Percentiles rank a stretch among this genome's conserved stretches.
phyloP scores from a whole-genome alignment of 2,888 invertebrate species.

The Cerceris rybyensis region DNA sequence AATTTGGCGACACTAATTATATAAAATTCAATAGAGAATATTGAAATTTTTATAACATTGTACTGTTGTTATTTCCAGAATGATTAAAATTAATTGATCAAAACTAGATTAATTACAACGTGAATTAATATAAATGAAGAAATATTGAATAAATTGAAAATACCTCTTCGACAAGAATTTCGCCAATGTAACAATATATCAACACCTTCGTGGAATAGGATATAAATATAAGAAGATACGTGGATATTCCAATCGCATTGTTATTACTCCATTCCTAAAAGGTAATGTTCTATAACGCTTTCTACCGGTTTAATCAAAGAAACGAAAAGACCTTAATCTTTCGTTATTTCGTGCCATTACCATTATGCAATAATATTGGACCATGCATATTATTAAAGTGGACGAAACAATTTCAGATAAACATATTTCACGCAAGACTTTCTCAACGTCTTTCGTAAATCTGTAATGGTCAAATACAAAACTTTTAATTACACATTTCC shows the following conservation, averaged over 20 bases:
- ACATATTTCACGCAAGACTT: constrained; percentile 68
- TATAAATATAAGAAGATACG: constrained; percentile 68
- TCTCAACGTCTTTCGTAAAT: constrained; percentile 33
- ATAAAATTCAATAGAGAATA: no score
- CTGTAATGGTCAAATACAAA: constrained; percentile 23
- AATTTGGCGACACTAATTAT: constrained; percentile 62
- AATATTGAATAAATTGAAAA: background rate
- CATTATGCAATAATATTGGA: constrained; percentile 74
- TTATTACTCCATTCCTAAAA: constrained; percentile 75
- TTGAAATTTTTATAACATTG: background rate
- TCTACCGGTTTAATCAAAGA: constrained; percentile 19
- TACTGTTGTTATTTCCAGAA: background rate
- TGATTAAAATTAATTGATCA: no score
- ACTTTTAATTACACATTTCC: no score
- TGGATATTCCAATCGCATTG: constrained; percentile 68
- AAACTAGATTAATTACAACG: no score
- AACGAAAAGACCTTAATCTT: constrained; percentile 18
- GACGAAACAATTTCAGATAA: constrained; percentile 74
- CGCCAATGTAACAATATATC: constrained; percentile 75
- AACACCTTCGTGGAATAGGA: constrained; percentile 76
- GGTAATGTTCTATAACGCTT: constrained; percentile 22
- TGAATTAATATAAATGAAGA: no score
- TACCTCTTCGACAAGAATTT: constrained; percentile 72
- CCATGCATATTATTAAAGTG: constrained; percentile 72
- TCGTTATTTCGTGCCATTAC: constrained; percentile 54